Evolutionary conservation across 2,888 invertebrate genomes (phyloP).

Genomic region (Orgyia antiqua): DNA sequence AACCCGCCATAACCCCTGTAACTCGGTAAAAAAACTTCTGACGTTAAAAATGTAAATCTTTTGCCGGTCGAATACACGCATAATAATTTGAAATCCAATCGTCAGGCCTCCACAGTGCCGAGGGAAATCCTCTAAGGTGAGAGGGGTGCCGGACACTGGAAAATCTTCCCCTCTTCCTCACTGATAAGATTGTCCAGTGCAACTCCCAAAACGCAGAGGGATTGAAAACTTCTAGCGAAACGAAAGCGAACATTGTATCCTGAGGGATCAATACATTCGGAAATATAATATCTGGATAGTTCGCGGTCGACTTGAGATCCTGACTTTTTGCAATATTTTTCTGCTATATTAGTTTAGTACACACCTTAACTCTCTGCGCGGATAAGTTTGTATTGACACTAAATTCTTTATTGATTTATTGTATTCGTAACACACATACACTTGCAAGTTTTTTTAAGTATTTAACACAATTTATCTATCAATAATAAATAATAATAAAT

Average conservation of each 20-base stretch:
- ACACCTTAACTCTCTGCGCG: constrained; percentile 19
- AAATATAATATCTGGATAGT: constrained; percentile 72
- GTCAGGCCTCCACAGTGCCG: constrained; percentile 45
- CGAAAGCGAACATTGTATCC: constrained; percentile 70
- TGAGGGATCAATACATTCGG: constrained; percentile 71
- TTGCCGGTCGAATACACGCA: constrained; percentile 56
- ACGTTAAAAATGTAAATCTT: constrained; percentile 46
- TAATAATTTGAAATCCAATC: constrained; percentile 72
- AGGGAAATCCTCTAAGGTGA: constrained; percentile 71
- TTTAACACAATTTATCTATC: too few relatives aligned
- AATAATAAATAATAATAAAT: too few relatives aligned
- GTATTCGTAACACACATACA: constrained; percentile 7
- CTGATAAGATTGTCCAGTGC: constrained; percentile 77
- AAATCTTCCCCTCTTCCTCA: constrained; percentile 61
- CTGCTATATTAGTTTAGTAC: constrained; percentile 45
- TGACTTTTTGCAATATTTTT: constrained; percentile 42
- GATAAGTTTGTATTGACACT: constrained; percentile 23
- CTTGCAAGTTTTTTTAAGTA: too few relatives aligned
- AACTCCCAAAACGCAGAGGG: constrained; percentile 75
- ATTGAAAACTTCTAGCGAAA: constrained; percentile 73
- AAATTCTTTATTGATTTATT: constrained; percentile 12
- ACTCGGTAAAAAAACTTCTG: constrained; percentile 25
- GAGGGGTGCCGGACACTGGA: constrained; percentile 68
- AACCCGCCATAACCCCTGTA: constrained; percentile 30
- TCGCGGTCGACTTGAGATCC: constrained; percentile 49